These are phyloP conservation scores for Okapia johnstoni DNA, from an alignment of 2,113 vertebrate species.

Conservation along the genomic window DNA sequence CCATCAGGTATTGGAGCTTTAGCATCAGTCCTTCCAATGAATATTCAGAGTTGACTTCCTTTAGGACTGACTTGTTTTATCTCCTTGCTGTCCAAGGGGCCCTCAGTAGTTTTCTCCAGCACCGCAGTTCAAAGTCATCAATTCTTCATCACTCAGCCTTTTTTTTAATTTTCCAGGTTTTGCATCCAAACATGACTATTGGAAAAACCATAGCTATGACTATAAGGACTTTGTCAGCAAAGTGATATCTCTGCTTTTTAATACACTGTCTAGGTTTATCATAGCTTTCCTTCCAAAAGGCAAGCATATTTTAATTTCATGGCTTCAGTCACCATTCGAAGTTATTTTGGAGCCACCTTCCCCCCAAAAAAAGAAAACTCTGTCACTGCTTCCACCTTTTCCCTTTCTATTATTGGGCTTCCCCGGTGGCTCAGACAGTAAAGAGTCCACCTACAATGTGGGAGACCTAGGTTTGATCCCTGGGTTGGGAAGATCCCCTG, in stretches of 20 bases:
- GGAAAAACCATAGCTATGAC: background rate
- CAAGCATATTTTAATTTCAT: background rate
- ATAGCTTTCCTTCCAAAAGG: background rate
- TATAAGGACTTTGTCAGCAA: no score
- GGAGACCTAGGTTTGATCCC: background rate
- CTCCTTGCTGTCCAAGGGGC: background rate
- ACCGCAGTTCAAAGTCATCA: background rate
- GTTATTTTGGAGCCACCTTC: background rate
- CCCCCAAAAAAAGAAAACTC: background rate
- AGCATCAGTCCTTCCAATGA: background rate
- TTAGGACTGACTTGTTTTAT: background rate
- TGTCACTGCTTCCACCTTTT: background rate
- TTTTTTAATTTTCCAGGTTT: background rate
- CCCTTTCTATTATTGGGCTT: background rate
- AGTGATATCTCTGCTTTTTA: background rate
- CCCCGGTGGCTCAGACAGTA: background rate
- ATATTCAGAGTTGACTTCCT: background rate
- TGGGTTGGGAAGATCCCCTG: background rate
- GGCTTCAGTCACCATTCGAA: background rate
- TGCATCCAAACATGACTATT: background rate
- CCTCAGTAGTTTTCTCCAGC: background rate
- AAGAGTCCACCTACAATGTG: background rate
- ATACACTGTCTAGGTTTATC: background rate
- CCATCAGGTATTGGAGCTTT: background rate
- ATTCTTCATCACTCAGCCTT: background rate